Evolutionary conservation across 2,113 vertebrate species (phyloP).

Genomic region (Ovibos moschatus): DNA sequence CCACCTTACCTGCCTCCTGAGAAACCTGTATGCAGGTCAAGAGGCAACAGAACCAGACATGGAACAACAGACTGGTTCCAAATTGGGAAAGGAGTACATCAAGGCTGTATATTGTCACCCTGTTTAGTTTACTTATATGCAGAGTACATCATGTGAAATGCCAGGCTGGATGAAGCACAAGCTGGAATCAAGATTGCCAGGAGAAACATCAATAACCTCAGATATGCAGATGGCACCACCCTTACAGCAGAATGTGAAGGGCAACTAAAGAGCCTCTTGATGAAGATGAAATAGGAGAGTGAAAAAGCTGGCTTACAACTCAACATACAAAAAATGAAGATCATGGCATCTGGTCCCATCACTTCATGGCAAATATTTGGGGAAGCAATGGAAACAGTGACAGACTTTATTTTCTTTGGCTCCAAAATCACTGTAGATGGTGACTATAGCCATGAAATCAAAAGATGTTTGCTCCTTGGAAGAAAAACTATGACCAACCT

Average conservation of each 20-base stretch:
- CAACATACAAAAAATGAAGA: background rate
- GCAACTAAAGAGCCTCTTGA: background rate
- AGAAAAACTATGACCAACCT: background rate
- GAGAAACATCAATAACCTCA: background rate
- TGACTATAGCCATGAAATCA: background rate
- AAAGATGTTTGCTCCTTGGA: background rate
- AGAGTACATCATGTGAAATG: background rate
- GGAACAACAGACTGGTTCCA: background rate
- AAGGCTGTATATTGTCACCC: background rate
- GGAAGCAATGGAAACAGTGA: background rate
- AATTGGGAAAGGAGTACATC: background rate
- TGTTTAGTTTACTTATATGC: background rate
- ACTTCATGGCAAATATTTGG: background rate
- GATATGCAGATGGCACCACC: background rate
- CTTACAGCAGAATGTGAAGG: rapidly evolving
- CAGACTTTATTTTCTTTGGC: background rate
- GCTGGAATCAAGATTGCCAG: background rate
- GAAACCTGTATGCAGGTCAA: background rate
- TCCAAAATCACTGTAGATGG: background rate
- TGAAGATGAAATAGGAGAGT: background rate
- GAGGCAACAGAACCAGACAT: background rate
- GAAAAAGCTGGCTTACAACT: background rate
- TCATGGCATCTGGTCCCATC: background rate
- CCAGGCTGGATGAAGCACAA: background rate
- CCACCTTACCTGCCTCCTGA: background rate